Evolutionary conservation across 1,140 invertebrate genomes (phyloP), one percentile per base, ranked within the genome.

Genomic region (Rhagoletis zephyria): DNA sequence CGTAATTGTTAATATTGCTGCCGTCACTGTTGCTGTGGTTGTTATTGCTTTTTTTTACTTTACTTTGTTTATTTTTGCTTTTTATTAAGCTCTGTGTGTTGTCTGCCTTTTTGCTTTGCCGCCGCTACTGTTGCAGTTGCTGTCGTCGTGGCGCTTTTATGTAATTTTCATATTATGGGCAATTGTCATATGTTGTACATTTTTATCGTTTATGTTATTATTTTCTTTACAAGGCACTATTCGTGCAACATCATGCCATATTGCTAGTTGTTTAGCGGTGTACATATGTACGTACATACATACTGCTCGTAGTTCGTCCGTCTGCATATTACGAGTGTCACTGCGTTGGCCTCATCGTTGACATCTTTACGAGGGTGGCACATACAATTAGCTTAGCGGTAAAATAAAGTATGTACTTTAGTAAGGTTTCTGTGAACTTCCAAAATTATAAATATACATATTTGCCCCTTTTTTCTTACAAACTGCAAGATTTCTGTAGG

Each of bases 151-250:
- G 86, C 61, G 85, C 85, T 86, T 86, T 87, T 87, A 64, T 64
- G 60, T 56, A 87, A 87, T 70, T 65, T 87, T 87, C 86, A 87
- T 65, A 87, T 67, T 87, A 87, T 87, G 86, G 86, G 86, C 48
- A 87, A 87, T 87, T 87, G 61, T 87, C 86, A 87, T 87, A 87
- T 87, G 86, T 87, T 87, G 64, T 51, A 87, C 65, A 87, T 87
- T 87, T 87, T 87, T 87, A 87, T 87, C 86, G 86, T 87, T 87
- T 85, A 63, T 77, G 61, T 87, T 87, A 64, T 77, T 87, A 64
- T 87, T 63, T 30, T 56, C 67, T 77, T 60, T 81, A 74, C 48
- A 63, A 63, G 86, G 51, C 63, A 42, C 16, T 87, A 45, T 87
- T 70, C 63, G 61, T 87, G 59, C 63, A 63, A 70, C 45, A 63